Conservation (phyloP, 1,140 invertebrate species). For the Phortica variegata region DNA sequence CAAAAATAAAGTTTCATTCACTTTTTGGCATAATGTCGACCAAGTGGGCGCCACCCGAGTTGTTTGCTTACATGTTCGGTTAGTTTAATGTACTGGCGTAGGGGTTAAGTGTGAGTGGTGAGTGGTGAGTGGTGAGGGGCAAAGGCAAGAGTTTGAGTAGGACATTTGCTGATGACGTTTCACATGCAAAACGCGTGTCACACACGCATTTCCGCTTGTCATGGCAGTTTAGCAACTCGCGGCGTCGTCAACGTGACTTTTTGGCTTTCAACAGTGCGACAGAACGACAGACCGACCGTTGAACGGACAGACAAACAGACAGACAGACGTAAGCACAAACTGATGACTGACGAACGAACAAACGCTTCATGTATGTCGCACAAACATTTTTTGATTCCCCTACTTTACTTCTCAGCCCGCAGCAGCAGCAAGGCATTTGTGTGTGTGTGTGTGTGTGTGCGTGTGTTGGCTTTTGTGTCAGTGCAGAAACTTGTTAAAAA, state of each 20-base stretch:
- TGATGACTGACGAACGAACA: too few relatives aligned
- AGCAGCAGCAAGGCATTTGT: not conserved
- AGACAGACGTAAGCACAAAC: slow-evolving; percentile 8
- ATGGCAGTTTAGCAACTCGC: slow-evolving; percentile 38
- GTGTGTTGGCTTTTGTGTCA: slow-evolving; percentile 17
- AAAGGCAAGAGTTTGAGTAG: too few relatives aligned
- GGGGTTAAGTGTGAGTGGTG: slow-evolving; percentile 1
- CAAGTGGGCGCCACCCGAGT: too few relatives aligned
- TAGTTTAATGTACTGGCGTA: too few relatives aligned
- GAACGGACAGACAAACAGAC: slow-evolving; percentile 1
- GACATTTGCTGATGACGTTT: slow-evolving; percentile 52
- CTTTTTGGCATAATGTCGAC: too few relatives aligned
- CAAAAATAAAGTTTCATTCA: too few relatives aligned
- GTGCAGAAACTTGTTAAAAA: slow-evolving; percentile 53
- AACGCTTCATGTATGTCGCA: slow-evolving; percentile 47
- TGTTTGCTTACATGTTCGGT: not conserved
- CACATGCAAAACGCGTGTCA: slow-evolving; percentile 55
- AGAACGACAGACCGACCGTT: slow-evolving; percentile 2
- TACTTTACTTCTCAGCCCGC: slow-evolving; percentile 51
- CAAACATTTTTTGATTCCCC: slow-evolving; percentile 31
- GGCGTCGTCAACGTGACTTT: too few relatives aligned
- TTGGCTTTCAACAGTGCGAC: too few relatives aligned
- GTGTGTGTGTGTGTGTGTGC: slow-evolving; percentile 14
- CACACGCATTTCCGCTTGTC: slow-evolving; percentile 52
- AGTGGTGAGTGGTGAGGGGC: too few relatives aligned